phyloP scores from a whole-genome alignment of 1,140 invertebrate genomes.

The Anastrepha ludens region DNA sequence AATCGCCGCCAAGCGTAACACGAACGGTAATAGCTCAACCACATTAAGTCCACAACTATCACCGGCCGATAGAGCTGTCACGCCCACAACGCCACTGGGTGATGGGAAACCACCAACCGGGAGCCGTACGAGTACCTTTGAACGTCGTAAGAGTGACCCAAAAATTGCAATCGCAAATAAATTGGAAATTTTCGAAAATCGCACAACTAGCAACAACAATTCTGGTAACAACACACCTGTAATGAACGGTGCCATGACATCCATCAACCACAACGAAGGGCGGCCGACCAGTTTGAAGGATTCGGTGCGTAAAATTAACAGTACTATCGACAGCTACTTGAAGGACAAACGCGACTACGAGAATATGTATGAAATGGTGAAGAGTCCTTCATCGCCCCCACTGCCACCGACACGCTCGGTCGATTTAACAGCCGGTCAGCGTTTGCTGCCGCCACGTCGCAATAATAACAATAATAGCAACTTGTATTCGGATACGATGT shows the following conservation, averaged over 20 bases:
- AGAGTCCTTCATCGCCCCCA: conserved; percentile 64
- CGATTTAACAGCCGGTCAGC: conserved; percentile 61
- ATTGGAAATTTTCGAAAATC: conserved; percentile 71
- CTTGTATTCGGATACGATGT: conserved; percentile 71
- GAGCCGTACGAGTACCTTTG: conserved; percentile 69
- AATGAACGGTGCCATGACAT: not conserved
- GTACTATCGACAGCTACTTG: conserved; percentile 72
- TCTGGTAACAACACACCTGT: not conserved
- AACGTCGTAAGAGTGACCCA: conserved; percentile 65
- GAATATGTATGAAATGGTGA: conserved; percentile 72
- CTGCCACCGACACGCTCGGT: conserved; percentile 66
- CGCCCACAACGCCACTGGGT: conserved; percentile 45
- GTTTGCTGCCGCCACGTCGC: conserved; percentile 61
- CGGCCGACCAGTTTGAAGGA: conserved; percentile 71
- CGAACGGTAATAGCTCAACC: conserved; percentile 25
- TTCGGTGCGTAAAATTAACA: conserved; percentile 73
- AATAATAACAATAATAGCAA: conserved; percentile 58
- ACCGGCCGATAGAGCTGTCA: not conserved
- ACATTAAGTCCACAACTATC: conserved; percentile 55
- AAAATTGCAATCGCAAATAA: conserved; percentile 70
- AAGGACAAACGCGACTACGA: conserved; percentile 73
- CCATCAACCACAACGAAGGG: conserved; percentile 40
- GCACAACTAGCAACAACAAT: conserved; percentile 46
- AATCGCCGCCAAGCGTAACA: conserved; percentile 53
- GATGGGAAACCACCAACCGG: conserved; percentile 58